Conservation (phyloP, 2,888 invertebrate species). For the Leucophenga maculata region DNA sequence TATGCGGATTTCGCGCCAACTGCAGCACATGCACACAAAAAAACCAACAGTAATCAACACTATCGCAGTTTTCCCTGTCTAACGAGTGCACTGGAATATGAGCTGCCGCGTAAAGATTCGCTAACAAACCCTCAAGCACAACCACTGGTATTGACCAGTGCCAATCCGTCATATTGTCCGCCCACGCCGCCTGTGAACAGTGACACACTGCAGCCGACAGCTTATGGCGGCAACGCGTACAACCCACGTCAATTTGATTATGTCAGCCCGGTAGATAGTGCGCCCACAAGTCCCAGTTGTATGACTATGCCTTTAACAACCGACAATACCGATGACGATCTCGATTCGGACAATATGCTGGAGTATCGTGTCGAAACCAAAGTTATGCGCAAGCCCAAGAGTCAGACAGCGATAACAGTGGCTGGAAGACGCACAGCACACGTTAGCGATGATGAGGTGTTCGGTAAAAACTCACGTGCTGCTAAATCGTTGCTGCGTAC, state of each 20-base stretch:
- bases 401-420: conserved; percentile 80
- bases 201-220: conserved; percentile 1
- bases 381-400: conserved; percentile 84
- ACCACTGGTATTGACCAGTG: conserved; percentile 67
- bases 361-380: conserved; percentile 80
- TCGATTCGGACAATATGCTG: conserved; percentile 73
- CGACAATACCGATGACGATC: conserved; percentile 65
- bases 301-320: conserved; percentile 51
- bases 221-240: conserved; percentile 29
- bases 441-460: conserved; percentile 72
- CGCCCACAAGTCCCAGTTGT: conserved; percentile 59
- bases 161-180: conserved; percentile 62
- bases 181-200: background rate
- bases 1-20: conserved; percentile 58
- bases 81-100: conserved; percentile 73
- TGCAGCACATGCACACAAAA: background rate
- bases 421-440: conserved; percentile 63
- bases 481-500: conserved; percentile 75
- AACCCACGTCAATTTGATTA: conserved; percentile 50
- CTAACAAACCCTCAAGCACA: conserved; percentile 69
- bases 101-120: conserved; percentile 70
- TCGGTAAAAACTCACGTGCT: conserved; percentile 73
- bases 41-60: conserved; percentile 46
- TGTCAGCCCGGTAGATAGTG: conserved; percentile 55
- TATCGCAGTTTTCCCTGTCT: conserved; percentile 72